Conservation (phyloP, 2,113 vertebrate species). For the Stomatorhinus ivindoensis region DNA sequence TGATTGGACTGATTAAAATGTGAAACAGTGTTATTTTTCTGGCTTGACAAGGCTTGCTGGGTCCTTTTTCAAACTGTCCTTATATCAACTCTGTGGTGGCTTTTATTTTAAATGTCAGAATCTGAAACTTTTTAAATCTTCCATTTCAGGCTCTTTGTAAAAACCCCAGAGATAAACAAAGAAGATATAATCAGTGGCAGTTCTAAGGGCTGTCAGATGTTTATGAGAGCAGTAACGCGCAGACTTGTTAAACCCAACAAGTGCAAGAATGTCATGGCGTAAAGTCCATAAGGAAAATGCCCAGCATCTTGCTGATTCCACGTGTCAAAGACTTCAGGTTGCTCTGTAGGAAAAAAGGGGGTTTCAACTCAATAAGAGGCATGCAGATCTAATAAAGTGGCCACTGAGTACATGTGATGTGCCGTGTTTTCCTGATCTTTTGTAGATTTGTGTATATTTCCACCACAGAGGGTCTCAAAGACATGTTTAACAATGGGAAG, state of each 20-base stretch:
- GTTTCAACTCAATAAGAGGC: not conserved
- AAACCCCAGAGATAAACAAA: not conserved
- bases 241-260: not conserved
- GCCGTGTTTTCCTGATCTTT: not conserved
- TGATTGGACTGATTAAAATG: not conserved
- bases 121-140: not conserved
- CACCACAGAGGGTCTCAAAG: not conserved
- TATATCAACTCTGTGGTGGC: not conserved
- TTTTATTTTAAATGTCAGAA: not conserved
- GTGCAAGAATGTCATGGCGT: not conserved
- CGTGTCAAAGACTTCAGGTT: not conserved
- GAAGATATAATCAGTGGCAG: not conserved
- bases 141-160: not conserved
- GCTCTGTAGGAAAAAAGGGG: not conserved
- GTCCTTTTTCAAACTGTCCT: not conserved
- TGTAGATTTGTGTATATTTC: not conserved
- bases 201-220: not conserved
- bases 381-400: not conserved
- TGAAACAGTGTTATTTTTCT: not conserved
- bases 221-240: not conserved
- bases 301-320: not conserved
- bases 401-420: not conserved
- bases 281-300: not conserved
- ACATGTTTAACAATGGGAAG: not conserved
- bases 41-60: not conserved